These are phyloP conservation scores for Anthoptus insignis DNA, from an alignment of 2,888 invertebrate species.

Conservation along the genomic window DNA sequence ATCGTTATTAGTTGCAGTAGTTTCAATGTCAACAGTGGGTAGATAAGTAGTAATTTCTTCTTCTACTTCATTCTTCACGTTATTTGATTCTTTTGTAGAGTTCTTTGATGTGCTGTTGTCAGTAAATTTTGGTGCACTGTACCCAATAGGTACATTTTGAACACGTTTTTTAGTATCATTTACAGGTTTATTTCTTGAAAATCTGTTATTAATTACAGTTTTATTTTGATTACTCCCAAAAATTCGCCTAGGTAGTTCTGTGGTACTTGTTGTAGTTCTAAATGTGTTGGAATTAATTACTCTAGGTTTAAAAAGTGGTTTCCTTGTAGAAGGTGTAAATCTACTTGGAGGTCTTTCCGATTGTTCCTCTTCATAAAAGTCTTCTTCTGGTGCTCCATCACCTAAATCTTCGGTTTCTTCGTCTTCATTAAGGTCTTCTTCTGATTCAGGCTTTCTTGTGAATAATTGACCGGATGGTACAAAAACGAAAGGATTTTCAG, in stretches of 20 bases:
- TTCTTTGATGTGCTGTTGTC: slow-evolving; percentile 44
- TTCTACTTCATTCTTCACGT: slow-evolving; percentile 51
- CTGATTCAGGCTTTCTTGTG: slow-evolving; percentile 70
- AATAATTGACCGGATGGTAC: slow-evolving; percentile 79
- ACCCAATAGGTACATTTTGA: slow-evolving; percentile 78
- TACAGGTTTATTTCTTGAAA: slow-evolving; percentile 63
- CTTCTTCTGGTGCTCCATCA: slow-evolving; percentile 58
- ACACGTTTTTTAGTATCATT: slow-evolving; percentile 73
- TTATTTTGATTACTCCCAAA: slow-evolving; percentile 63
- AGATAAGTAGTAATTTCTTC: slow-evolving; percentile 56
- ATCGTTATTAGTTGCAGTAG: slow-evolving; percentile 72
- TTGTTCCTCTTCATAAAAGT: slow-evolving; percentile 58
- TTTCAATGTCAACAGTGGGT: slow-evolving; percentile 55
- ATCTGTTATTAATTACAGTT: slow-evolving; percentile 67
- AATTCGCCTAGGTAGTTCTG: slow-evolving; percentile 68
- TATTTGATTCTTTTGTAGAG: slow-evolving; percentile 46
- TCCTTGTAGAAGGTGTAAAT: slow-evolving; percentile 65
- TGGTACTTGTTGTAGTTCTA: slow-evolving; percentile 75
- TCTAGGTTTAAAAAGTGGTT: slow-evolving; percentile 69
- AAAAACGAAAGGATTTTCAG: slow-evolving; percentile 73
- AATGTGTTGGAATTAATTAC: slow-evolving; percentile 77
- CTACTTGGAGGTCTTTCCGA: slow-evolving; percentile 45
- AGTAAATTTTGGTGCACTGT: slow-evolving; percentile 57
- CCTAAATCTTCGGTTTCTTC: slow-evolving; percentile 53
- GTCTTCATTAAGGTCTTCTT: slow-evolving; percentile 47